Percentiles rank a stretch among this genome's conserved stretches.
phyloP scores from a whole-genome alignment of 2,888 invertebrate species.

The Folsomia manolachei region DNA sequence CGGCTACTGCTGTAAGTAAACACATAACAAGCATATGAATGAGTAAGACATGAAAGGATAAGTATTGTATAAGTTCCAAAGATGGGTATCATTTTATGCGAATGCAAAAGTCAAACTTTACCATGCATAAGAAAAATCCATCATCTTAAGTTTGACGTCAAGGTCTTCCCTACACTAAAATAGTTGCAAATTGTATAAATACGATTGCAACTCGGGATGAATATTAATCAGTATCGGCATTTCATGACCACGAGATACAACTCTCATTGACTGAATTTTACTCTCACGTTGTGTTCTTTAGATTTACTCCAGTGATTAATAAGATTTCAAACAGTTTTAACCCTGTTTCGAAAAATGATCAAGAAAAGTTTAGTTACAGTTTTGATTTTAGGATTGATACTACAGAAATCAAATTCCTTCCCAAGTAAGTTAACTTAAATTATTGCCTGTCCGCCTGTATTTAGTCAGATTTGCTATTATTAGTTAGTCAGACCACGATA shows the following conservation, averaged over 20 bases:
- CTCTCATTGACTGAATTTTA: not conserved
- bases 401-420: not conserved
- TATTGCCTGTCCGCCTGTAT: not conserved
- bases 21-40: too few species aligned
- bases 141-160: conserved; percentile 13
- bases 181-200: conserved; percentile 5
- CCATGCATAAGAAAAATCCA: too few species aligned
- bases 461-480: too few species aligned
- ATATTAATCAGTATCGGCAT: not conserved
- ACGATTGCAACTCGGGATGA: not conserved
- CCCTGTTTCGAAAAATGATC: too few species aligned
- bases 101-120: not conserved
- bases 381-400: too few species aligned
- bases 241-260: not conserved
- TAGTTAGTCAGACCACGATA: too few species aligned
- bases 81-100: not conserved
- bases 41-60: too few species aligned
- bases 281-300: not conserved
- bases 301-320: too few species aligned
- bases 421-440: not conserved
- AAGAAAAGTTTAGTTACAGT: too few species aligned
- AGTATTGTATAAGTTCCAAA: too few species aligned
- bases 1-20: too few species aligned
- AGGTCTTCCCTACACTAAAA: conserved; percentile 12
- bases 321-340: too few species aligned